Evolutionary conservation across 2,113 vertebrate species (phyloP).

Genomic region (Chlorodrepanis virens): DNA sequence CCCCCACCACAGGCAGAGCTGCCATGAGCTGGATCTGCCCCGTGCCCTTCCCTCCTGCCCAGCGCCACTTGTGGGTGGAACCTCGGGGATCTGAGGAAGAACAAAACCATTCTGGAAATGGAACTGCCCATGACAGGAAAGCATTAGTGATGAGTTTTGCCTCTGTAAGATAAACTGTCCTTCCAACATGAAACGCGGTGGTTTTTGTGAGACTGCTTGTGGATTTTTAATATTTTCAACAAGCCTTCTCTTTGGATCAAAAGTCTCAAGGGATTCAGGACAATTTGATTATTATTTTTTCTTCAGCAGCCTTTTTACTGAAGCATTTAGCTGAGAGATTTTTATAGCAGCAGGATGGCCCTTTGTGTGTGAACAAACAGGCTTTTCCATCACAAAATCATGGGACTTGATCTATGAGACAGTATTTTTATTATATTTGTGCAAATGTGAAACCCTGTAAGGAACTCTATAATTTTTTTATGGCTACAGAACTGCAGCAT

Average conservation of each 20-base stretch:
- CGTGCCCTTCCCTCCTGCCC: background rate
- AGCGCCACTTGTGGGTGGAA: background rate
- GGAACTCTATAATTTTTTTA: background rate
- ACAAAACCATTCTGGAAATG: background rate
- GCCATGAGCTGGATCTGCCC: background rate
- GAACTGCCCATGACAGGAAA: background rate
- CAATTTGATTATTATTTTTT: constrained; percentile 19
- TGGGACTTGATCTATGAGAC: background rate
- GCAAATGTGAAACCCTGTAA: constrained; percentile 8
- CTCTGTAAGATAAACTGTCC: background rate
- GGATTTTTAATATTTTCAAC: background rate
- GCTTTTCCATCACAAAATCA: background rate
- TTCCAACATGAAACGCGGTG: background rate
- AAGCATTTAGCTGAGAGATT: constrained; percentile 2
- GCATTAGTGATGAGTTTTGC: background rate
- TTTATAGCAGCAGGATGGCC: constrained; percentile 17
- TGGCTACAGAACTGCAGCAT: background rate
- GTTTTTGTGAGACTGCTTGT: background rate
- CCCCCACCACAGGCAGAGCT: background rate
- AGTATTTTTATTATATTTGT: background rate
- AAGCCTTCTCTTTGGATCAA: background rate
- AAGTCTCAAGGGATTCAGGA: background rate
- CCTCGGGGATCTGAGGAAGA: background rate
- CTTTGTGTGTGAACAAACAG: constrained; percentile 30
- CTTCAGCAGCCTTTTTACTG: background rate